phyloP scores from a whole-genome alignment of 1,140 invertebrate species.

The Littorina saxatilis region DNA sequence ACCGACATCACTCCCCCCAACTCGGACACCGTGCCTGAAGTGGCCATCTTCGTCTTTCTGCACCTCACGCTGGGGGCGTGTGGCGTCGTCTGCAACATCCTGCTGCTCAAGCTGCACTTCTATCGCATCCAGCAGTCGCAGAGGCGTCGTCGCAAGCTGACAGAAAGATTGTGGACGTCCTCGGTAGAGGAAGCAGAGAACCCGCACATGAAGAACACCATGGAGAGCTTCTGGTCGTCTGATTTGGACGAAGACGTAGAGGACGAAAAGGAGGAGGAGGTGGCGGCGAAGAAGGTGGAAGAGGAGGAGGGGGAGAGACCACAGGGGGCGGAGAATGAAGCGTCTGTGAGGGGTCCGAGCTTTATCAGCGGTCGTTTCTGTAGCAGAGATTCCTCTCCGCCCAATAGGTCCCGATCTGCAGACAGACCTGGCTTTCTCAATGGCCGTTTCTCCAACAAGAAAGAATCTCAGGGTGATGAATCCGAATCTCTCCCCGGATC shows the following conservation, averaged over 20 bases:
- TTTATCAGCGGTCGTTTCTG: not conserved
- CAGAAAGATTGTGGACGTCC: not conserved
- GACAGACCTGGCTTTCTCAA: no score
- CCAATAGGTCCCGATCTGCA: no score
- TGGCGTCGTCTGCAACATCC: conserved; percentile 22
- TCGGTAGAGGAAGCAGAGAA: not conserved
- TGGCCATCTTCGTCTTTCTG: conserved; percentile 20
- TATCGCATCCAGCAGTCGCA: not conserved
- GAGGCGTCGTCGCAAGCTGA: not conserved
- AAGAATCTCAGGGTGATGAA: no score
- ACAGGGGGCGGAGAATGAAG: not conserved
- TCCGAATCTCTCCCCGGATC: no score
- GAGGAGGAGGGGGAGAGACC: not conserved
- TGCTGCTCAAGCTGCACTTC: conserved; percentile 9
- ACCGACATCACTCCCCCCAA: conserved; percentile 25
- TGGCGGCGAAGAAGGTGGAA: no score
- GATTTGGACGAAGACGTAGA: not conserved
- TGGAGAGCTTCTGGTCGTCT: not conserved
- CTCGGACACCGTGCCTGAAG: conserved; percentile 13
- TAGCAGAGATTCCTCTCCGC: not conserved
- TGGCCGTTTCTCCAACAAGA: no score
- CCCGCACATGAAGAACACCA: not conserved
- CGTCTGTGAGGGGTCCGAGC: not conserved
- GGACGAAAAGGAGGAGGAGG: not conserved
- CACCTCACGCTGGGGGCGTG: conserved; percentile 15